Base-by-base conservation (phyloP, 2,888 invertebrate species). In the Amblyjoppa proteus region DNA sequence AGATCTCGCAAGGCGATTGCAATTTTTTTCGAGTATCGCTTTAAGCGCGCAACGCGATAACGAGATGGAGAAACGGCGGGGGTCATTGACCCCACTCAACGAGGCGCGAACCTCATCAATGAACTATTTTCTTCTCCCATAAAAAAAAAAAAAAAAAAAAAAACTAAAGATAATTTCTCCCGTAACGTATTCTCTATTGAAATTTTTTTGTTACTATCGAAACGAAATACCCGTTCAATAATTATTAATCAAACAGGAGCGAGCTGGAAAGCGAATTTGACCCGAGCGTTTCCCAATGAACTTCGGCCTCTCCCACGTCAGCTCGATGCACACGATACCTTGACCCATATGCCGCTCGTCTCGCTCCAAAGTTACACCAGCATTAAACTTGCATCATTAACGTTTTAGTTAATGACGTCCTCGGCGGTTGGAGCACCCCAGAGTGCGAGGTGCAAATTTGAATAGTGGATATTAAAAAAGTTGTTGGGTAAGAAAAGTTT, bases 1-100 rank as follows among this genome's bases (percentile, higher is more conserved):
- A 73, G 77, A 78, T 73, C 31, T 13, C 53, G 38, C 51, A 53
- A 49, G 1, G 76, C 25, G 51, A 81, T 81, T 13, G 28, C 9
- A 68, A 38, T 34, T 61, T 82, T 82, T 53, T 66, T 31, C 41
- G n/a, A 45, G 49, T 64, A 76, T 51, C 25, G 2, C 7, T 31
- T 16, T 6, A 4, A 25, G 41, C 16, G 34, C n/a, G 20, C 9
- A 38, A 53, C 38, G 25, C 16, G 53, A 38, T 34, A 38, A 41
- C 34, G 53, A 34, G 34, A 76, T 38, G 38, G 16, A 16, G 20
- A 25, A 51, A 76, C 34, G 20, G n/a, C 16, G 9, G 53, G 5
- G 53, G 53, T 51, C 76, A 25, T 53, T 53, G 41, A 68, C 66
- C 66, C 66, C 20, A 68, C 25, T 25, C 66, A 34, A 16, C 20